These are phyloP conservation scores for Graphium colonna DNA, from an alignment of 2,888 invertebrate species.

Conservation along the genomic window DNA sequence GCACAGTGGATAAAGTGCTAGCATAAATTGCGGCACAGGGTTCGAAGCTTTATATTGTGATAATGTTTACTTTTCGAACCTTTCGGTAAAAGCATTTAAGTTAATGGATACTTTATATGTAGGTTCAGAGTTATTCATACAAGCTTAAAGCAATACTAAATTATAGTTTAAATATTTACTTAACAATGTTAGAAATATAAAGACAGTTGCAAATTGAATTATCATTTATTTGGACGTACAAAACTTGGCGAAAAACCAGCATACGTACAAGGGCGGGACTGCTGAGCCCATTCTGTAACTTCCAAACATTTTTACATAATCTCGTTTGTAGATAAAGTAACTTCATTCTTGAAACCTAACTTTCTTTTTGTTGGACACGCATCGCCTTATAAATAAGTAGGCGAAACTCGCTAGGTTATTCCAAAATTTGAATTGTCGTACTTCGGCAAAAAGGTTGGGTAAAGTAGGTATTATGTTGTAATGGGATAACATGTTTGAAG, in stretches of 20 bases:
- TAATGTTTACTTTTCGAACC: constrained; percentile 2
- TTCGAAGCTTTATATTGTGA: constrained; percentile 7
- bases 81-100: neutral
- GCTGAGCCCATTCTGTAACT: constrained; percentile 13
- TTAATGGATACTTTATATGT: too few relatives aligned
- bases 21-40: neutral
- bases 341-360: constrained; percentile 20
- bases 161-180: neutral
- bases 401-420: neutral
- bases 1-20: constrained; percentile 19
- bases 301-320: constrained; percentile 21
- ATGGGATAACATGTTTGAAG: too few relatives aligned
- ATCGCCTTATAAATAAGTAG: constrained; percentile 3
- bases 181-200: neutral
- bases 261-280: constrained; percentile 11
- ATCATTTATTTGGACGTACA: too few relatives aligned
- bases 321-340: constrained; percentile 22
- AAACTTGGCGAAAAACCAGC: neutral
- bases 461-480: neutral
- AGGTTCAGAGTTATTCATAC: too few relatives aligned
- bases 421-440: constrained; percentile 8
- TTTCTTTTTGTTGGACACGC: constrained; percentile 19
- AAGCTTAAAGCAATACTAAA: too few relatives aligned
- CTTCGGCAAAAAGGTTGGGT: neutral
- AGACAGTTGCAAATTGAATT: too few relatives aligned